A percentile compares a stretch with the other conserved stretches of the same genome.
Conservation (phyloP, 2,113 vertebrate genomes). For the Quiscalus mexicanus region DNA sequence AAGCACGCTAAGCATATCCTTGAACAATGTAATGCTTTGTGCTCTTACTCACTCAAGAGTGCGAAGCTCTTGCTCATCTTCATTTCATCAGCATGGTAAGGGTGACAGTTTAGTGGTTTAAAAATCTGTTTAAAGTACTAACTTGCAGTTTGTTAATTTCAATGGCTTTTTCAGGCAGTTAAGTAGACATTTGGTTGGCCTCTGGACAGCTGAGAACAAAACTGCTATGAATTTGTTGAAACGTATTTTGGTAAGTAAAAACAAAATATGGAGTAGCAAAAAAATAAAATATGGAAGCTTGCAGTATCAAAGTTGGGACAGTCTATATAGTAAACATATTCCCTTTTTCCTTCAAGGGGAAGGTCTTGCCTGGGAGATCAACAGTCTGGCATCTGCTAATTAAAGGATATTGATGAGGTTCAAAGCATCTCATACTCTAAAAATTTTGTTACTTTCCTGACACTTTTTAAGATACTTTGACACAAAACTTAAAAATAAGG, state of each 20-base stretch:
- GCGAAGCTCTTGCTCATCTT: not conserved
- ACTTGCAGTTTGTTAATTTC: not conserved
- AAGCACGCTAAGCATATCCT: slow-evolving; percentile 33
- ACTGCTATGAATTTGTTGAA: slow-evolving; percentile 93
- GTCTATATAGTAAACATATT: not conserved
- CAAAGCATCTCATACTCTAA: not conserved
- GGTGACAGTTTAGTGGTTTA: not conserved
- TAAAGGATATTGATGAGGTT: not conserved
- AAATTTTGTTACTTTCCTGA: not conserved
- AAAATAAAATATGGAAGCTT: not conserved
- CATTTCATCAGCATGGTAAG: slow-evolving; percentile 45
- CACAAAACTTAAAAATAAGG: not conserved
- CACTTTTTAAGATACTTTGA: not conserved
- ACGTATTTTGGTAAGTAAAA: slow-evolving; percentile 92
- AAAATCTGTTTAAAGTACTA: not conserved
- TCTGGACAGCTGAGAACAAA: slow-evolving; percentile 95
- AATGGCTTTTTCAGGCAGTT: slow-evolving; percentile 85
- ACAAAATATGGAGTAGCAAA: not conserved
- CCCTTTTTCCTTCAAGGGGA: not conserved
- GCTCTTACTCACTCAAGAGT: slow-evolving; percentile 6
- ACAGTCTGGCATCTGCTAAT: not conserved
- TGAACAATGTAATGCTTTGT: not conserved
- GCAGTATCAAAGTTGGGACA: not conserved
- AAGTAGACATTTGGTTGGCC: slow-evolving; percentile 96
- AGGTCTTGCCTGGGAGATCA: not conserved